Evolutionary conservation across 2,797 vertebrate genomes (phyloP), one percentile per base, ranked within the genome.

Genomic region (Lepilemur ruficaudatus): DNA sequence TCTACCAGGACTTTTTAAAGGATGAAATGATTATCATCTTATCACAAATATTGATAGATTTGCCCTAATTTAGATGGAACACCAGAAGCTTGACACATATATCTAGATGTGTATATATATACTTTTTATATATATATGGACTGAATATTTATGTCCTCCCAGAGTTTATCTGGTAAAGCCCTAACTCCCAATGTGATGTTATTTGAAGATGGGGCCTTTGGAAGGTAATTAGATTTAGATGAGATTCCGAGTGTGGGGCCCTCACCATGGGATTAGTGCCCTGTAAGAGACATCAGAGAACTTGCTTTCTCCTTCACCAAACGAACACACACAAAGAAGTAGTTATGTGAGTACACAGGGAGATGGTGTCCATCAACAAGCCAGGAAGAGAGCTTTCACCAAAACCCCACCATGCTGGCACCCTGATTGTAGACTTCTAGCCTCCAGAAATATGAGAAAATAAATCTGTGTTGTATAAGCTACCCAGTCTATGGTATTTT

Each of bases 21-120:
- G 7, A 20, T 65, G 32, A 80, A 76, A 67, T 85, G 35, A 57
- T 87, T 55, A 63, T 79, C 46, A 83, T 96, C 52, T 84, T 84
- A 11, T 61, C 80, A 93, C 59, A 92, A 57, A 93, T 35, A 86
- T 32, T 46, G 35, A 52, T 35, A 90, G 46, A 30, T 89, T 87
- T 90, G 25, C 4, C 70, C 59, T 96, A 32, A 32, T 76, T 93
- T 94, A 95, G 35, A 86, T 69, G 20, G 30, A 89, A 84, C 23
- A 65, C 35, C 25, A 83, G 1, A 38, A 15, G 1, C 13, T 90
- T 91, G 14, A 4, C 55, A 72, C 4, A 18, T 20, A 20, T n/a
- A 35, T n/a, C 63, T 65, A 9, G 17, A 18, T 65, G 32, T 65
- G 63, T n/a, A 6, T 65, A 18, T n/a, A 18, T n/a, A n/a, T 63